These are phyloP conservation scores for Eumaeus atala DNA, from an alignment of 1,140 invertebrate species.

Conservation along the genomic window DNA sequence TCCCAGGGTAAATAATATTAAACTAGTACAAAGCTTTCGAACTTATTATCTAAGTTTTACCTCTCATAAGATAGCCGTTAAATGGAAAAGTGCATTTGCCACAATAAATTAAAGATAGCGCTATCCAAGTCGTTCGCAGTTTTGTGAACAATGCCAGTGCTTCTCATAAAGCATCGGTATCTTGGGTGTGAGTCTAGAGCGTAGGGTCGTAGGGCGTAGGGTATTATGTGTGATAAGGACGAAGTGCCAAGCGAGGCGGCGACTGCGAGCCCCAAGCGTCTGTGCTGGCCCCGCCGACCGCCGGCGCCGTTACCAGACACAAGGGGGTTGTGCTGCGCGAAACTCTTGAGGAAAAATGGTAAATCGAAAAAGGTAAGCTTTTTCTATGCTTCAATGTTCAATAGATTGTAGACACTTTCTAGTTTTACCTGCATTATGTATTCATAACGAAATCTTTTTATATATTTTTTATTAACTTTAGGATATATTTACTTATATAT, in stretches of 20 bases:
- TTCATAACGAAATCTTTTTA: too few species aligned
- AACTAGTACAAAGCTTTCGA: conserved; percentile 58
- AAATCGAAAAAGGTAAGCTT: conserved; percentile 61
- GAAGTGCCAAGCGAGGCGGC: conserved; percentile 55
- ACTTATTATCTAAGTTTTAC: conserved; percentile 39
- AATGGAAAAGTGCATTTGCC: conserved; percentile 26
- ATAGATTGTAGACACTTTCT: too few species aligned
- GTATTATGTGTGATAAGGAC: conserved; percentile 63
- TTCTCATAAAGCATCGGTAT: conserved; percentile 65
- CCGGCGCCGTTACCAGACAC: conserved; percentile 61
- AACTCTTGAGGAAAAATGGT: conserved; percentile 61
- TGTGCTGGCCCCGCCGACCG: conserved; percentile 56
- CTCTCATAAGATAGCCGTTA: conserved; percentile 13
- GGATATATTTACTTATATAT: too few species aligned
- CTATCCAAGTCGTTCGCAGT: conserved; percentile 40
- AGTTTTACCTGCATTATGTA: too few species aligned
- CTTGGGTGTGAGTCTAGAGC: conserved; percentile 54
- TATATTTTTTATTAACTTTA: too few species aligned
- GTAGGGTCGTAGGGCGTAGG: conserved; percentile 26
- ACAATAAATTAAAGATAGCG: conserved; percentile 49
- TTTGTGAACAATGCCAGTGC: conserved; percentile 62
- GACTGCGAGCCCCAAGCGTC: conserved; percentile 45
- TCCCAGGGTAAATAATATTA: conserved; percentile 21
- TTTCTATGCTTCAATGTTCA: too few species aligned
- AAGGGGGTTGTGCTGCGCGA: conserved; percentile 65